Evolutionary conservation across 2,113 vertebrate species (phyloP), one percentile per base, ranked within the genome.

Genomic region (Balaeniceps rex): DNA sequence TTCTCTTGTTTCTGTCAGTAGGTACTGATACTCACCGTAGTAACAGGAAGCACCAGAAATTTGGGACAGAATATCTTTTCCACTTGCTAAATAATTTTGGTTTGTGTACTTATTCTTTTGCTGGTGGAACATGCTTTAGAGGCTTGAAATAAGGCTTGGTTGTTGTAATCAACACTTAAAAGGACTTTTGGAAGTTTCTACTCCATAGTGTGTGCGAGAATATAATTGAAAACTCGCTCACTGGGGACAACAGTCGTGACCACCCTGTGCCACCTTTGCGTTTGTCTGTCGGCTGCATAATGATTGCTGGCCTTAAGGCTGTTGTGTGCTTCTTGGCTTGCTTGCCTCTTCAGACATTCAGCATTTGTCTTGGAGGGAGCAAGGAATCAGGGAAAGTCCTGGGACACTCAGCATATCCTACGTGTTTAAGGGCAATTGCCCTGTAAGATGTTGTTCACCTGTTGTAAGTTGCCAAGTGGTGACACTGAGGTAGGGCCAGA

Each of bases 361-460:
- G 46, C 14, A 7, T n/a, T 69, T 75, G 33, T 23, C 52, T 49
- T 6, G 4, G 42, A 70, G 44, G 17, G 31, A 83, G 61, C 24
- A 34, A 42, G 66, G 42, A 66, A 17, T 8, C 1, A 0, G 7
- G 46, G 18, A 12, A 38, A 36, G 31, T 34, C 15, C 34, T 23
- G 63, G 40, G 31, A 58, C 18, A 34, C 16, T 36, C 21, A 60
- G 51, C 42, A 64, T 12, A 25, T 70, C 29, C 24, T 42, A 77
- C 0, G 34, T 14, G 10, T 46, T 36, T 10, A 69, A 87, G 24
- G 36, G 11, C 12, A 29, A 12, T 44, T 72, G 44, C 10, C 36
- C n/a, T 88, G 54, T 34, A 17, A 42, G 65, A 19, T 84, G 47
- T 13, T 38, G 19, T 28, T 87, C 36, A n/a, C 28, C n/a, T 47